Base-by-base conservation (phyloP, 2,797 vertebrate genomes). In the Sebastes wilsoni region DNA sequence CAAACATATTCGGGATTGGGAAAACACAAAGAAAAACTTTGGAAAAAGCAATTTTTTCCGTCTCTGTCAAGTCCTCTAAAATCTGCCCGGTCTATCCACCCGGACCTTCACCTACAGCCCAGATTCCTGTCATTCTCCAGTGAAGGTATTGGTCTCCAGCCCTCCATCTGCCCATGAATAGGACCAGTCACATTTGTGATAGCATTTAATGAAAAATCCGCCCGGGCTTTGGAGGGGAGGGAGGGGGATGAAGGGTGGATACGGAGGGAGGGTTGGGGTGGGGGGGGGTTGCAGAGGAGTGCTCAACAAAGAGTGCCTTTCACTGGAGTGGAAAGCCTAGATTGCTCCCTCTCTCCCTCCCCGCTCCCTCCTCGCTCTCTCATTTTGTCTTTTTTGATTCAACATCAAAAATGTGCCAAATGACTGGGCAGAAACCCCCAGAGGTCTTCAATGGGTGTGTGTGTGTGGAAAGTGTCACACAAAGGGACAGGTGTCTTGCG, bases 141-240 rank as follows among this genome's bases (percentile, higher is more conserved):
- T 82, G 67, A 87, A 83, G 89, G 85, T 80, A 82, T 83, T 85
- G 87, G 86, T 89, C 84, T 89, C 86, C 82, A 83, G 80, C 67
- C 86, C 84, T 89, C 90, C 89, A 87, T 91, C 90, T 89, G 87
- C 79, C 88, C 88, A 77, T 93, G 93, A 94, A 94, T 93, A 87
- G 92, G 84, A 86, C 81, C 91, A 93, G 91, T 93, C 92, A 93
- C 92, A 92, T 92, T 92, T 91, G 88, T 94, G 93, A 92, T 93
- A 93, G 91, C 92, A 54, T 93, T 93, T 95, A 94, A 94, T 94
- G 93, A 94, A 93, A 95, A 94, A 92, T 93, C 89, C 85, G 81
- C 87, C 86, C 80, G 59, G 83, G 90, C 91, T 85, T 81, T 82
- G 73, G 87, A 82, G 80, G 49, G 49, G 66, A 58, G 66, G 56